Base-by-base conservation (phyloP, 2,797 vertebrate species). In the Brotula barbata region DNA sequence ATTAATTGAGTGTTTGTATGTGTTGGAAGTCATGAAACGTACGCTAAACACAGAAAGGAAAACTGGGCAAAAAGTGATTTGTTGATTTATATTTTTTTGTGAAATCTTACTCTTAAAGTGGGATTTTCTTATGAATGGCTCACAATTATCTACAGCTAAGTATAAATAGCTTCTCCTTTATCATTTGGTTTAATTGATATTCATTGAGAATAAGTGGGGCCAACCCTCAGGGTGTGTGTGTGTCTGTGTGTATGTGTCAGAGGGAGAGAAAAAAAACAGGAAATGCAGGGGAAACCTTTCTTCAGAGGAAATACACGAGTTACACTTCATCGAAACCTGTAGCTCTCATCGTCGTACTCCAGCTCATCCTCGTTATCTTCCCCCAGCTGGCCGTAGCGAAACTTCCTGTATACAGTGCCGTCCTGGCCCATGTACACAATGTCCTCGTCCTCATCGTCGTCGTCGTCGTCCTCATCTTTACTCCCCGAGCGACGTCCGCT, bases 391-490 rank as follows among this genome's bases (percentile, higher is more conserved):
- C 96, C 94, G 0, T 96, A 98, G 62, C 91, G 93, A 83, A 98
- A 99, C 88, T 94, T 97, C 60, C 90, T 90, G 85, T 98, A 99
- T 62, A 99, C 88, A 0, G 95, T 98, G 56, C 95, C 96, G 23
- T 99, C 96, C 75, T 93, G 91, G 34, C 96, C 92, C 96, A 98
- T 98, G 83, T 99, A 98, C 31, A 98, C 95, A 1, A 96, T 97
- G 75, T 96, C 95, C 51, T 97, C 96, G 0, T 96, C 94, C 0
- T 96, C 94, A 0, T 93, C 90, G 2, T 87, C 88, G 0, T 90
- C 89, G 0, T 63, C 81, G 0, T 90, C 85, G 0, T 84, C 80
- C 0, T 82, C 80, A 0, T 75, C 80, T 23, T 65, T 84, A 6
- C 33, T 57, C 22, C 81, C 17, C 57, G 59, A 71, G 55, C 89